Evolutionary conservation across 2,888 invertebrate species (phyloP).

Genomic region (Diarsia dahlii): DNA sequence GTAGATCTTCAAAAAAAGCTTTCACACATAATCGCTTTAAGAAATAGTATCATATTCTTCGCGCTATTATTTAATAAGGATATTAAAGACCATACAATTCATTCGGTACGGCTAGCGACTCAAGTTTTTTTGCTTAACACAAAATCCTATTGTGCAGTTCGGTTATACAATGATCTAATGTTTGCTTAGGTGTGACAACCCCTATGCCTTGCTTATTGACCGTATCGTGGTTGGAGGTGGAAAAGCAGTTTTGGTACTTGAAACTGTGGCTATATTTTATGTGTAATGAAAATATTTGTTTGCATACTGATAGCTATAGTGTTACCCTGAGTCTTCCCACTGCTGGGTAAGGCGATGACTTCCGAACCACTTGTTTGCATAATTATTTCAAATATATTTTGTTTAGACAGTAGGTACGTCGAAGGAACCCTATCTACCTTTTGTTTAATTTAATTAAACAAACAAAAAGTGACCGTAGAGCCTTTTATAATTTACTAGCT

Average conservation of each 20-base stretch:
- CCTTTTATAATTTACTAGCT: neutral
- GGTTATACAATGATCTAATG: slow-evolving; percentile 66
- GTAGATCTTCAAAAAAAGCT: neutral
- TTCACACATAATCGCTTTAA: neutral
- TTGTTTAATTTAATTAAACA: too few species aligned
- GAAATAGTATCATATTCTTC: slow-evolving; percentile 10
- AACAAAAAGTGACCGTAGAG: too few species aligned
- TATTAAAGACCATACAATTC: slow-evolving; percentile 42
- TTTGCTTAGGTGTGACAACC: slow-evolving; percentile 77
- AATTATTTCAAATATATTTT: neutral
- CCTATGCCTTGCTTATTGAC: slow-evolving; percentile 71
- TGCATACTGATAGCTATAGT: neutral
- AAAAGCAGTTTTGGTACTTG: slow-evolving; percentile 64
- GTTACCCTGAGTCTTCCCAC: neutral
- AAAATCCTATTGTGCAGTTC: slow-evolving; percentile 62
- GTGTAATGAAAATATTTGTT: neutral
- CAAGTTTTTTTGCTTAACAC: slow-evolving; percentile 45
- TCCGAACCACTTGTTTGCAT: neutral
- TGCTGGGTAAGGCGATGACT: too few species aligned
- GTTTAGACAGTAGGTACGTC: neutral
- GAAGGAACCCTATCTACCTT: too few species aligned
- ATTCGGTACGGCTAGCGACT: slow-evolving; percentile 38
- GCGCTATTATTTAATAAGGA: too few species aligned
- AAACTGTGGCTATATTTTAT: neutral
- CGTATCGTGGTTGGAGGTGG: slow-evolving; percentile 50